Base-by-base conservation (phyloP, 2,113 vertebrate genomes). In the Saccopteryx bilineata region DNA sequence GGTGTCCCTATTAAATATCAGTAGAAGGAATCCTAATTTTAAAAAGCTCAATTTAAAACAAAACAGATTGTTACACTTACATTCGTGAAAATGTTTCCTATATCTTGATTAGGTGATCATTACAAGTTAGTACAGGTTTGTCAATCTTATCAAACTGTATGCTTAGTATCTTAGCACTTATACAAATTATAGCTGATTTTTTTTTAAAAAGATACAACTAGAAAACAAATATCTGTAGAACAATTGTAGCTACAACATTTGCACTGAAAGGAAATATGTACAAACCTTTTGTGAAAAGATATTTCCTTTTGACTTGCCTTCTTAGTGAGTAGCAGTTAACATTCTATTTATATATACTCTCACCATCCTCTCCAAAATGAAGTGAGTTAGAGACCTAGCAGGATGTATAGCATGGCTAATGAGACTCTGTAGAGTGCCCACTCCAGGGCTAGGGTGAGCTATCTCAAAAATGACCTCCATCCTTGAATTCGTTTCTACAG, bases 241-340 rank as follows among this genome's bases (percentile, higher is more conserved):
- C 74, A 93, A 69, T 56, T 82, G 48, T 94, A 91, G 23, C 76
- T 85, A 26, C 90, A 95, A 84, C 7, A 19, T 87, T 93, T 50
- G 76, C 81, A 85, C 50, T 81, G 50, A 89, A 80, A 79, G 23
- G 19, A 92, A 93, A 76, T 60, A 11, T 56, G 7, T 54, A 60
- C 68, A 78, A 90, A 69, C 14, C 23, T 93, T 89, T 90, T 56
- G 48, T 87, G 69, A 72, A 94, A 66, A 82, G 26, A 61, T 24
- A 69, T 46, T 94, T 96, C 91, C 28, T 46, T 92, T 61, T 83
- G 9, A 78, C 52, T 86, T 85, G 10, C n/a, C 33, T 93, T 71
- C 23, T 93, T 71, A 75, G 21, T 81, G 52, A 50, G 48, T 18
- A 78, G 14, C 79, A 93, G 50, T 33, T 8, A 69, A 31, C 24